Conservation (phyloP, 1,140 invertebrate species). For the Aplysia californica region DNA sequence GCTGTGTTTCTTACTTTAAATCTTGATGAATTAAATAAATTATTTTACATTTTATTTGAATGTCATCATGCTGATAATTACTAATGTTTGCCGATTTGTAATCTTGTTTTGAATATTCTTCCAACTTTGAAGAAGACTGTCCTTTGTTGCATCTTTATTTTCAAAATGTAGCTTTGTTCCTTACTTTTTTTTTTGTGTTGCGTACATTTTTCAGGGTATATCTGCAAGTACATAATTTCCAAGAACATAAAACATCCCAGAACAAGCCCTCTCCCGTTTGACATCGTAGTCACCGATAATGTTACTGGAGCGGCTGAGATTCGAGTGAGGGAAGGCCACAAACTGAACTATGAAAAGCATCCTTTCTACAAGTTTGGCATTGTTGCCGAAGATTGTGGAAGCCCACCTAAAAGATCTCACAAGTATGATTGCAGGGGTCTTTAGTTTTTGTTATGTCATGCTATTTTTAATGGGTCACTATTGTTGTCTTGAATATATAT, state of each 20-base stretch:
- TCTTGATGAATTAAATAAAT: too few relatives aligned
- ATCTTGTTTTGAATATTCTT: too few relatives aligned
- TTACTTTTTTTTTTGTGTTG: too few relatives aligned
- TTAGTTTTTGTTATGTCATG: too few relatives aligned
- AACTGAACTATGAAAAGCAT: conserved; percentile 92
- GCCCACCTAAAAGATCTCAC: conserved; percentile 76
- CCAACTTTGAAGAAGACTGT: too few relatives aligned
- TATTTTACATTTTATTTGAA: neutral
- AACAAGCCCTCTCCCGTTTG: conserved; percentile 79
- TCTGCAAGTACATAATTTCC: conserved; percentile 93
- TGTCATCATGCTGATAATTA: neutral
- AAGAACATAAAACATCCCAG: conserved; percentile 81
- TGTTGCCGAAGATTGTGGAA: conserved; percentile 89
- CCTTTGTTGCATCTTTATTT: too few relatives aligned
- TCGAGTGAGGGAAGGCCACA: conserved; percentile 75
- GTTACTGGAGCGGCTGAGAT: conserved; percentile 70
- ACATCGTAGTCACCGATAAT: conserved; percentile 74
- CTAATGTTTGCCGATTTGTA: neutral
- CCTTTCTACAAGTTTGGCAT: conserved; percentile 96
- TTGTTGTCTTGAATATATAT: too few relatives aligned
- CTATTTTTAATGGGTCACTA: too few relatives aligned
- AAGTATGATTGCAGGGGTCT: conserved; percentile 47
- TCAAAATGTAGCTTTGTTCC: too few relatives aligned
- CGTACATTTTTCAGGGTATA: conserved; percentile 75
- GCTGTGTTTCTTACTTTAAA: too few relatives aligned